phyloP scores from a whole-genome alignment of 2,888 invertebrate species.

The Cybosia mesomella region DNA sequence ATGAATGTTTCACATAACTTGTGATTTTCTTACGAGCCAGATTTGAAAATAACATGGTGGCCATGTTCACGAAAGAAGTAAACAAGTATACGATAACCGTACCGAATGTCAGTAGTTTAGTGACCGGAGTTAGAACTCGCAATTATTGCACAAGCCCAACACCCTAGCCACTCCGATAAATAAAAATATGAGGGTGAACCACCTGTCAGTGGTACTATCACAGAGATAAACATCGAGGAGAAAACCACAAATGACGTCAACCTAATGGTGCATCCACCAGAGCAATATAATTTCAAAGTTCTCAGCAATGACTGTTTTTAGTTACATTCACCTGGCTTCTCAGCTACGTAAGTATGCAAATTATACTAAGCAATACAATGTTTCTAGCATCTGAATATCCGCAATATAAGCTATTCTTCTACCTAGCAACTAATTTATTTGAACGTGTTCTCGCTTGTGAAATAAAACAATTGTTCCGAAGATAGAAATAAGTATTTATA shows the following conservation, averaged over 20 bases:
- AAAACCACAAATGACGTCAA: no score
- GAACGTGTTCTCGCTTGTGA: constrained; percentile 5
- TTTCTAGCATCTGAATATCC: constrained; percentile 28
- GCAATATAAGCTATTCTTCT: constrained; percentile 11
- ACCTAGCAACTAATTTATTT: constrained; percentile 2
- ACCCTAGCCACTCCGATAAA: no score
- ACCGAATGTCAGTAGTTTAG: no score
- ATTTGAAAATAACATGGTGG: not conserved
- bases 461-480: not conserved
- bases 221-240: no score
- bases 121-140: no score
- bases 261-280: no score
- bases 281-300: no score
- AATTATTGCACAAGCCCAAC: no score
- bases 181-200: no score
- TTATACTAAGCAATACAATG: constrained; percentile 6
- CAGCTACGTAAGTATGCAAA: constrained; percentile 4
- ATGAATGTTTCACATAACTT: not conserved
- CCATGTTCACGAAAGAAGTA: no score
- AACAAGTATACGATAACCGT: no score
- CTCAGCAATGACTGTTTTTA: not conserved
- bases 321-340: not conserved
- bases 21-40: not conserved
- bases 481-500: not conserved
- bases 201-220: no score